These are phyloP conservation scores for Bellardia pandia DNA, from an alignment of 2,888 invertebrate species.

Conservation along the genomic window DNA sequence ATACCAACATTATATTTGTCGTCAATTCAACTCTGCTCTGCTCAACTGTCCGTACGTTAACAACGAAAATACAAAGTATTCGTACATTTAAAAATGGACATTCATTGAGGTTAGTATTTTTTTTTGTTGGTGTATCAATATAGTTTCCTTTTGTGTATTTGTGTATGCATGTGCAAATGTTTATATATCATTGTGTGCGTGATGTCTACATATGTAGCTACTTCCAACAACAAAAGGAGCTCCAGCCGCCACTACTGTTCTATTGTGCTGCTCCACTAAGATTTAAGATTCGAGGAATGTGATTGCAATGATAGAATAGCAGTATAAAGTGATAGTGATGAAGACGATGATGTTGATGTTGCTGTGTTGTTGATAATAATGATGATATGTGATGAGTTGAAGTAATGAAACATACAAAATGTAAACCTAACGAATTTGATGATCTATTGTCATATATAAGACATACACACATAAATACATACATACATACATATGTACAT, in stretches of 20 bases:
- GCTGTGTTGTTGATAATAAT: constrained; percentile 31
- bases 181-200: constrained; percentile 23
- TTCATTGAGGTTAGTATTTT: constrained; percentile 56
- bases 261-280: constrained; percentile 22
- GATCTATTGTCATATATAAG: constrained; percentile 82
- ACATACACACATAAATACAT: not conserved
- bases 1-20: constrained; percentile 1
- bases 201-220: constrained; percentile 49
- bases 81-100: constrained; percentile 50
- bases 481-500: no score
- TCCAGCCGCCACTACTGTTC: not conserved
- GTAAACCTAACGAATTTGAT: constrained; percentile 83
- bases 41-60: constrained; percentile 42
- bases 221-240: not conserved
- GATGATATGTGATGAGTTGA: constrained; percentile 51
- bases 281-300: constrained; percentile 49
- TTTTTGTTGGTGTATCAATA: constrained; percentile 24
- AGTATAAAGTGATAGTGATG: constrained; percentile 7
- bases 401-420: constrained; percentile 75
- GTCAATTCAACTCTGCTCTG: constrained; percentile 7
- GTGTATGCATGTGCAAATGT: not conserved
- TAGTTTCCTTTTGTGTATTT: constrained; percentile 3
- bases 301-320: constrained; percentile 26
- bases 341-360: constrained; percentile 38
- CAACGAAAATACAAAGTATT: constrained; percentile 54